Percentiles rank a stretch among this genome's conserved stretches.
These are phyloP conservation scores for Euzetes globulus DNA, from an alignment of 2,888 invertebrate genomes.

Conservation along the genomic window DNA sequence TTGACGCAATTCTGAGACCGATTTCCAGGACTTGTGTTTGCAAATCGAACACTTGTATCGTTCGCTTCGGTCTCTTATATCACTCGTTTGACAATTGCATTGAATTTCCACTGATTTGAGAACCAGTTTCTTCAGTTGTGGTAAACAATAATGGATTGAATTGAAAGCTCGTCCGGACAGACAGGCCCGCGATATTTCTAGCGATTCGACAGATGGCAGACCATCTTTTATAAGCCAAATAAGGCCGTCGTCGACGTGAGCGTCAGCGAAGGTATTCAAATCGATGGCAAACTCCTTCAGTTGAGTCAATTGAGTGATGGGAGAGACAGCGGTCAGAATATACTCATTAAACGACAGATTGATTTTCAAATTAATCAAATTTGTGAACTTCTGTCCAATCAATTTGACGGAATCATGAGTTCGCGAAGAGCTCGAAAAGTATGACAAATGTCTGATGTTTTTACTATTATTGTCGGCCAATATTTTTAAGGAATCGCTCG, in stretches of 20 bases:
- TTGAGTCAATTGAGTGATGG: neutral
- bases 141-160: neutral
- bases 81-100: neutral
- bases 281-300: neutral
- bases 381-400: neutral
- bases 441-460: neutral
- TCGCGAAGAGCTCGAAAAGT: neutral
- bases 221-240: constrained; percentile 18
- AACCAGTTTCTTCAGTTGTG: constrained; percentile 6
- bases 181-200: constrained; percentile 10
- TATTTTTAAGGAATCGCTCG: neutral
- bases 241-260: constrained; percentile 7
- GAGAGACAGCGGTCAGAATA: neutral
- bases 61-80: neutral
- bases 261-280: constrained; percentile 1
- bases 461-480: neutral
- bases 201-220: neutral
- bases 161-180: neutral
- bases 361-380: neutral
- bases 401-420: neutral
- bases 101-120: neutral
- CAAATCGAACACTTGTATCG: constrained; percentile 9
- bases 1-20: neutral
- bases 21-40: neutral
- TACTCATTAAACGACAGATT: constrained; percentile 12